A percentile compares a stretch with the other conserved stretches of the same genome.
Conservation (phyloP, 2,113 vertebrate species). For the Mola mola region DNA sequence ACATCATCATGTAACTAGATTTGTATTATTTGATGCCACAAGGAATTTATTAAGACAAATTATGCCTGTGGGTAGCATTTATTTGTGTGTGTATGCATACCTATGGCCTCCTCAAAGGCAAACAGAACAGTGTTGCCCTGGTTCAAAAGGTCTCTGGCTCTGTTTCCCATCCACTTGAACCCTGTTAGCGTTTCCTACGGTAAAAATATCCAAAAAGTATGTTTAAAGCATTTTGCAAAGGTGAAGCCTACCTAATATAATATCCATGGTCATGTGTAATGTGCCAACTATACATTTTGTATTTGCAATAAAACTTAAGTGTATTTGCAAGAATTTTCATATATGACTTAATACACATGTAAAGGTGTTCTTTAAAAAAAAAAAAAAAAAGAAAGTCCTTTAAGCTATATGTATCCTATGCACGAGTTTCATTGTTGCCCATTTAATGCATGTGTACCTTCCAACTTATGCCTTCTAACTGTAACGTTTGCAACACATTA, state of each 20-base stretch:
- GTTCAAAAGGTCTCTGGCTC: conserved; percentile 90
- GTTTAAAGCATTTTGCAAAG: background rate
- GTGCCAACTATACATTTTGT: too few relatives aligned
- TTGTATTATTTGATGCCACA: background rate
- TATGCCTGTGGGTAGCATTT: conserved; percentile 14
- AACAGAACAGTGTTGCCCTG: conserved; percentile 93
- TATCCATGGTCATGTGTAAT: background rate
- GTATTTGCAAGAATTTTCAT: too few relatives aligned
- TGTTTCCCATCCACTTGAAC: conserved; percentile 99
- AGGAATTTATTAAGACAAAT: background rate
- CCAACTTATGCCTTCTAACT: too few relatives aligned
- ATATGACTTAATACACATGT: background rate
- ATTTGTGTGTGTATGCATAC: conserved; percentile 72
- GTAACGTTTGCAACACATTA: too few relatives aligned
- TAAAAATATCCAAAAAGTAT: background rate
- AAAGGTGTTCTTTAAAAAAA: background rate
- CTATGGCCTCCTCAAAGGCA: conserved; percentile 98
- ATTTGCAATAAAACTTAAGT: too few relatives aligned
- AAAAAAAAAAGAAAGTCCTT: background rate
- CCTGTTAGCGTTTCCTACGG: conserved; percentile 95
- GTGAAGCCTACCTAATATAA: background rate
- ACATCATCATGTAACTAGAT: background rate
- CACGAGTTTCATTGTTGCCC: too few relatives aligned
- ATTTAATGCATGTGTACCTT: too few relatives aligned
- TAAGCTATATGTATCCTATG: too few relatives aligned